Percentiles rank a stretch among this genome's conserved stretches.
phyloP scores from a whole-genome alignment of 2,797 vertebrate genomes.

The Mormyrops boulengeri region DNA sequence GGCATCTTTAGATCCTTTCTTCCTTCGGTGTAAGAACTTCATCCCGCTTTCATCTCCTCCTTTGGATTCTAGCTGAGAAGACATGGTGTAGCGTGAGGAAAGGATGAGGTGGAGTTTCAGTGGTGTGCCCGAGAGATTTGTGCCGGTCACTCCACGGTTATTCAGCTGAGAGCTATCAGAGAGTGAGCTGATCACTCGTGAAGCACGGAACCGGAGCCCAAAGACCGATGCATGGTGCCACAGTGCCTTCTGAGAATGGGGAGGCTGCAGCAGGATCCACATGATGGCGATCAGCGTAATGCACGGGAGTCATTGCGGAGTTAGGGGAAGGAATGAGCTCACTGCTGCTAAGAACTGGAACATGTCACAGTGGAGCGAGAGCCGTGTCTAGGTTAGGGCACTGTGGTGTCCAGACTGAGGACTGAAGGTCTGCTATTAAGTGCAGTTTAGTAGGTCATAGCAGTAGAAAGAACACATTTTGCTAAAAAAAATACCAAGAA shows the following conservation, averaged over 20 bases:
- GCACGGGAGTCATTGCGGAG: background rate
- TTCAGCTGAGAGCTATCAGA: background rate
- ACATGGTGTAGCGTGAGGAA: background rate
- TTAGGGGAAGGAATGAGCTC: background rate
- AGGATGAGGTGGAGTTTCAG: background rate
- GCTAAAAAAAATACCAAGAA: background rate
- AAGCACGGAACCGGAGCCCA: background rate
- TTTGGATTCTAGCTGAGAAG: background rate
- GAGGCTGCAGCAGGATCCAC: background rate
- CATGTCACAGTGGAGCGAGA: background rate
- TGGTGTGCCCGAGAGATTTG: background rate
- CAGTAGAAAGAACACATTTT: background rate
- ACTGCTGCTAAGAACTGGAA: background rate
- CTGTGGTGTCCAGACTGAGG: background rate
- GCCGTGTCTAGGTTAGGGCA: background rate
- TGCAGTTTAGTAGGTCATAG: background rate
- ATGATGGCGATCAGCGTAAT: background rate
- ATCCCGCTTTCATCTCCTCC: background rate
- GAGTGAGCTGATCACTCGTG: background rate
- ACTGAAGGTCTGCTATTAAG: background rate
- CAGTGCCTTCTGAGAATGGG: background rate
- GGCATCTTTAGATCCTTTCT: background rate
- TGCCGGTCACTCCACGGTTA: background rate
- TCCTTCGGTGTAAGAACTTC: background rate
- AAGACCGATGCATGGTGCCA: background rate